Base-by-base conservation (phyloP, 2,888 invertebrate genomes). In the Hypercompe scribonia region DNA sequence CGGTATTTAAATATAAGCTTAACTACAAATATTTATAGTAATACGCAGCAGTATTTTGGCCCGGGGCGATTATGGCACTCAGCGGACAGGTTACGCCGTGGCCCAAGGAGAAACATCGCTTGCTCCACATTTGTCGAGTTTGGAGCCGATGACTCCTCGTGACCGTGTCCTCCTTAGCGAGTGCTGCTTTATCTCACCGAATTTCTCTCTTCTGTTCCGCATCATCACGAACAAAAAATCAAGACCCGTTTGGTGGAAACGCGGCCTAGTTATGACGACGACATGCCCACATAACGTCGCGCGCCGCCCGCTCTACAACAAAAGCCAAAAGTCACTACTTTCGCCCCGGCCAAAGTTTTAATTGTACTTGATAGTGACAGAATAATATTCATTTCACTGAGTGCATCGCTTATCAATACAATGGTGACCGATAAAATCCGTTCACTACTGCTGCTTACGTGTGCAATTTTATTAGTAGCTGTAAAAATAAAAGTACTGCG, bases 181-280 rank as follows among this genome's bases (percentile, higher is more conserved):
- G 90, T 90, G 90, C 92, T 91, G 93, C 92, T 92, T 93, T 92
- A 93, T 93, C 94, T 93, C 90, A 90, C 93, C 93, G 89, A 95
- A 95, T 95, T 95, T 95, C 94, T 94, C 94, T 94, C 93, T 91
- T 93, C 92, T 92, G 94, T 93, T 93, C 91, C 93, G 93, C 94
- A 94, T 92, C 93, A 93, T 92, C 93, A 91, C 90, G 91, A 92
- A 94, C 93, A 95, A 95, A 95, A 95, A 94, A 90, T 92, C 89
- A 89, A 94, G 91, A 93, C 94, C 94, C 93, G 94, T 94, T 94
- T 84, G 87, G 89, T 91, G 89, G 91, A 91, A 89, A 89, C 91
- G 91, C 92, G 95, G 92, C 95, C 94, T 93, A 94, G 94, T 91
- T 94, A 91, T 88, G 86, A 84, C 87, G 83, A 76, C 76, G 65